Conservation (phyloP, 2,888 invertebrate species). For the Invenusta paracnida region DNA sequence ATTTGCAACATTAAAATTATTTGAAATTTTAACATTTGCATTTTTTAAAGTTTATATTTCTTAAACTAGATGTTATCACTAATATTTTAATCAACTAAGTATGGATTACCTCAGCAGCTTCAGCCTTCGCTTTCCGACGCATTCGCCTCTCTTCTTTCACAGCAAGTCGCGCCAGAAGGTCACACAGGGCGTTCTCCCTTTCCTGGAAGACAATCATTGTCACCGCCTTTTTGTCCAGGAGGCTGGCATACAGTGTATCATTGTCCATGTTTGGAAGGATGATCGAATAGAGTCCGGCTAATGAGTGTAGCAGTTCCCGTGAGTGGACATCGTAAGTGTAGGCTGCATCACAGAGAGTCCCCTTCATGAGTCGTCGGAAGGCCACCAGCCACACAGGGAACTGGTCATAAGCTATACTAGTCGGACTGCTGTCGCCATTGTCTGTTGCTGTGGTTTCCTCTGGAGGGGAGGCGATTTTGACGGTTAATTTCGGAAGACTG, state of each 20-base stretch:
- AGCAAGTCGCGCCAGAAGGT: not conserved
- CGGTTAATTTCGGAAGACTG: not conserved
- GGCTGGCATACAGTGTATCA: not conserved
- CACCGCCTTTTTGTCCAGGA: constrained; percentile 30
- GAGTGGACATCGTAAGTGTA: not conserved
- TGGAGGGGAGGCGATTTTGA: not conserved
- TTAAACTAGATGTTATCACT: not conserved
- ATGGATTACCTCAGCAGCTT: not conserved
- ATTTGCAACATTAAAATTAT: too few relatives aligned
- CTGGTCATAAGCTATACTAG: not conserved
- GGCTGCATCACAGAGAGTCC: not conserved
- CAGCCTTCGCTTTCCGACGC: not conserved
- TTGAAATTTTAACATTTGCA: too few relatives aligned
- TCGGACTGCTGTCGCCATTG: not conserved
- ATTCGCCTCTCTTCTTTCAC: not conserved
- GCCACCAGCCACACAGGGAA: not conserved
- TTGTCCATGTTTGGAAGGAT: constrained; percentile 25
- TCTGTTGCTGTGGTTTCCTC: not conserved
- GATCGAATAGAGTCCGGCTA: not conserved
- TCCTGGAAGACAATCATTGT: not conserved
- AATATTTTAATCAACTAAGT: not conserved
- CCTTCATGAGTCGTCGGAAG: not conserved
- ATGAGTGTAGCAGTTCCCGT: not conserved
- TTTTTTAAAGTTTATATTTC: too few relatives aligned
- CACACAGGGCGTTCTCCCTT: not conserved